A percentile compares a stretch with the other conserved stretches of the same genome.
These are phyloP conservation scores for Fissipunctia ypsillon DNA, from an alignment of 2,888 invertebrate genomes.

Conservation along the genomic window DNA sequence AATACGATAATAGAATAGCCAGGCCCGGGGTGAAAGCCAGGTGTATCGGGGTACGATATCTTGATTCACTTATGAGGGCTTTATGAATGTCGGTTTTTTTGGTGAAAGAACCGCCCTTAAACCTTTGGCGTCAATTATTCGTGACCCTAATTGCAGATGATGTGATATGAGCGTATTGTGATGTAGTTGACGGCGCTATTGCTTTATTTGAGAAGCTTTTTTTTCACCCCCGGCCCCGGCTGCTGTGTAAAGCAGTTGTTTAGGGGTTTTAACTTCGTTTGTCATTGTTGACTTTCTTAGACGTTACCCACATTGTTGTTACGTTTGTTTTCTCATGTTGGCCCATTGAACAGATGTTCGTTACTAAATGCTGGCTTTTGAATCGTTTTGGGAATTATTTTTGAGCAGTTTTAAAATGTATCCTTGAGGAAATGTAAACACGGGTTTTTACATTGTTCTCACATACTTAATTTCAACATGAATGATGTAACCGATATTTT, in stretches of 20 bases:
- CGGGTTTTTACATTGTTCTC: too few species aligned
- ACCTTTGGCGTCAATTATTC: slow-evolving; percentile 88
- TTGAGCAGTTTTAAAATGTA: background rate
- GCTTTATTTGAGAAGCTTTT: slow-evolving; percentile 82
- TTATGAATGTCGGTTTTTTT: slow-evolving; percentile 84
- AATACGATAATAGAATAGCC: slow-evolving; percentile 75
- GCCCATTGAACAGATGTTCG: slow-evolving; percentile 70
- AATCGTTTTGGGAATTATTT: slow-evolving; percentile 8
- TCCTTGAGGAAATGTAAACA: too few species aligned
- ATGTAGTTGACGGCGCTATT: slow-evolving; percentile 85
- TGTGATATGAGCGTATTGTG: slow-evolving; percentile 86
- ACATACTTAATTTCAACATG: too few species aligned
- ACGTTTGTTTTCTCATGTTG: slow-evolving; percentile 61
- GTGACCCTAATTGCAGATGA: slow-evolving; percentile 90
- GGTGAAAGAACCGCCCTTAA: slow-evolving; percentile 84
- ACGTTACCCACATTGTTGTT: slow-evolving; percentile 67
- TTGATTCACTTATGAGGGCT: slow-evolving; percentile 89
- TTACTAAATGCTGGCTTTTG: slow-evolving; percentile 25
- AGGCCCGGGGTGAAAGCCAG: slow-evolving; percentile 85
- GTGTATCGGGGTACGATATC: slow-evolving; percentile 87
- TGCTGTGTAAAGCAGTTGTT: slow-evolving; percentile 76
- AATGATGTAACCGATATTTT: too few species aligned
- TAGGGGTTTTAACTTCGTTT: slow-evolving; percentile 77
- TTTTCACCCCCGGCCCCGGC: slow-evolving; percentile 70
- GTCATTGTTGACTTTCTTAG: slow-evolving; percentile 78